Percentiles rank a stretch among this genome's conserved stretches.
Conservation (phyloP, 2,888 invertebrate genomes). For the Dicycla oo region DNA sequence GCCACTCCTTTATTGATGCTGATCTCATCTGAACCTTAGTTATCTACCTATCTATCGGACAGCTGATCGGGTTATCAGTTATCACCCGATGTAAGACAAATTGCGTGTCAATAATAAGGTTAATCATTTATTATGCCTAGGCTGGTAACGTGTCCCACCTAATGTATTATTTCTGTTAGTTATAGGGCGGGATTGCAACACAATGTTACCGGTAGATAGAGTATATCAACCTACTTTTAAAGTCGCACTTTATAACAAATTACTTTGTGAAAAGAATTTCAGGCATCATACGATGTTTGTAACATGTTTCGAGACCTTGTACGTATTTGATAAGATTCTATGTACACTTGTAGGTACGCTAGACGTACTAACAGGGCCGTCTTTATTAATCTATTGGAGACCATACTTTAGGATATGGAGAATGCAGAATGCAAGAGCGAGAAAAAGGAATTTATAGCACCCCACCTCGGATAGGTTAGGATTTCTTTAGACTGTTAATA, state of each 20-base stretch:
- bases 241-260: neutral
- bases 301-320: slow-evolving; percentile 16
- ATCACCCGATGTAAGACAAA: slow-evolving; percentile 16
- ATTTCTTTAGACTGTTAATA: no score
- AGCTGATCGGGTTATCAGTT: slow-evolving; percentile 31
- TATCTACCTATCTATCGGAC: neutral
- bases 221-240: no score
- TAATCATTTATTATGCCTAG: slow-evolving; percentile 1
- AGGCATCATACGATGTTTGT: slow-evolving; percentile 3
- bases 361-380: no score
- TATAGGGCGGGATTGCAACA: no score
- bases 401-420: no score
- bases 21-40: slow-evolving; percentile 18
- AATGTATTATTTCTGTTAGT: no score
- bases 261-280: neutral
- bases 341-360: neutral
- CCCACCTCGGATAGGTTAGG: no score
- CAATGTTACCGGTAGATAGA: no score
- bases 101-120: slow-evolving; percentile 24
- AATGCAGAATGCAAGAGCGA: no score
- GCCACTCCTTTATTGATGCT: slow-evolving; percentile 5
- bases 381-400: no score
- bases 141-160: neutral
- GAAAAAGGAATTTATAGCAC: no score
- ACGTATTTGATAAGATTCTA: slow-evolving; percentile 26